A percentile compares a stretch with the other conserved stretches of the same genome.
These are phyloP conservation scores for Pasiphila rectangulata DNA, from an alignment of 2,888 invertebrate species.

Conservation along the genomic window DNA sequence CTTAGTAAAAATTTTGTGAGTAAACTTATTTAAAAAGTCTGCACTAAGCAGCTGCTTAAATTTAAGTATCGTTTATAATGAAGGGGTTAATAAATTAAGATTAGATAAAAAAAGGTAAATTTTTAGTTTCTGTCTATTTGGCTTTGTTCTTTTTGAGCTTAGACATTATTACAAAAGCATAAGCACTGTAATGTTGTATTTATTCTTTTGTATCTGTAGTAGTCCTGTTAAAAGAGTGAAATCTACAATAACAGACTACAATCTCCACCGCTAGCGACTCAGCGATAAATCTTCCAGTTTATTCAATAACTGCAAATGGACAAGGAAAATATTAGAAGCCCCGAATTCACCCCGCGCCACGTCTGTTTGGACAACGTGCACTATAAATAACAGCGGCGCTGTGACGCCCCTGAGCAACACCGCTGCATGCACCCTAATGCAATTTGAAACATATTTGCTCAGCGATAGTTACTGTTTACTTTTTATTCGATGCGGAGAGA, in stretches of 20 bases:
- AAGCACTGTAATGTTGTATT: too few relatives aligned
- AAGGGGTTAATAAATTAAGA: too few relatives aligned
- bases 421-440: constrained; percentile 29
- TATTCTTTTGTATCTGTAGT: too few relatives aligned
- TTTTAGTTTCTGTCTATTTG: too few relatives aligned
- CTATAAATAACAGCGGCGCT: constrained; percentile 51
- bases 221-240: constrained; percentile 1
- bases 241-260: constrained; percentile 16
- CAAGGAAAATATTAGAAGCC: constrained; percentile 28
- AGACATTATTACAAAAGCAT: background rate
- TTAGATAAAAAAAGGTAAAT: too few relatives aligned
- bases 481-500: background rate
- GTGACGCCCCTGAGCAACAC: constrained; percentile 39
- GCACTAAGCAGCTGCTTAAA: too few relatives aligned
- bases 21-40: too few relatives aligned
- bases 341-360: constrained; percentile 26
- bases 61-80: too few relatives aligned
- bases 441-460: constrained; percentile 29
- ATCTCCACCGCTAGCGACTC: constrained; percentile 6
- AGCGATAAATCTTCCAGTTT: constrained; percentile 24
- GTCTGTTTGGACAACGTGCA: constrained; percentile 47
- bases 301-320: constrained; percentile 24
- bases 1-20: too few relatives aligned
- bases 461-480: background rate
- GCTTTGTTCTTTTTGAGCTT: too few relatives aligned